Base-by-base conservation (phyloP, 2,888 invertebrate genomes). In the Girardia tigrina region DNA sequence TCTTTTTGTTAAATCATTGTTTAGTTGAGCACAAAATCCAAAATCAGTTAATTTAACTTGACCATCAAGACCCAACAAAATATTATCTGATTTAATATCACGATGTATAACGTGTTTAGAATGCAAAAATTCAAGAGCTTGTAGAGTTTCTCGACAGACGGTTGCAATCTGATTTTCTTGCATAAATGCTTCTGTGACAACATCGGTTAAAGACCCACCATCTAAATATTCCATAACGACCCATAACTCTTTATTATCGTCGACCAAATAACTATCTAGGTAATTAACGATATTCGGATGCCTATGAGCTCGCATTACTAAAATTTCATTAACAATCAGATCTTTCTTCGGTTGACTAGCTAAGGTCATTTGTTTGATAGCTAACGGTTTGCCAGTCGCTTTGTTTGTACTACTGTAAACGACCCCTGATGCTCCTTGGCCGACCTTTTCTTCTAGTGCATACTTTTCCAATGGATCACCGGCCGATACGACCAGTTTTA, bases 121-220 rank as follows among this genome's bases (percentile, higher is more conserved):
- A 86, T 99, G 98, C 78, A 99, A 88, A 87, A 98, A 99, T 85
- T 97, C 94, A 79, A 99, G 87, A 71, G 98, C 98, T 86, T 97
- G 95, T 79, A 99, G 87, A 81, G 56, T 29, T 71, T 77, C 29
- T 20, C 72, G 29, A 20, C 27, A 42, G 4, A 97, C 92, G 0
- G 94, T 92, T 0, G 95, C 94, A 75, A 97, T 97, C 83, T 97
- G 95, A 0, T 90, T 90, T 82, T 95, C 94, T 80, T 93, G 92
- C 91, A 97, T 91, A 8, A 94, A 89, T 0, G 94, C 94, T 85
- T 95, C 94, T 0, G 92, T 94, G 42, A 95, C 95, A 0, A 97
- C 94, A 82, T 95, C 94, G 0, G 97, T 97, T 71, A 97, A 86
- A 14, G 94, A 92, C 0, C 97, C 97, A 2, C 95, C 83, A 77